A percentile compares a stretch with the other conserved stretches of the same genome.
These are phyloP conservation scores for Drosophila simulans DNA, from an alignment of 1,140 invertebrate genomes.

Conservation along the genomic window DNA sequence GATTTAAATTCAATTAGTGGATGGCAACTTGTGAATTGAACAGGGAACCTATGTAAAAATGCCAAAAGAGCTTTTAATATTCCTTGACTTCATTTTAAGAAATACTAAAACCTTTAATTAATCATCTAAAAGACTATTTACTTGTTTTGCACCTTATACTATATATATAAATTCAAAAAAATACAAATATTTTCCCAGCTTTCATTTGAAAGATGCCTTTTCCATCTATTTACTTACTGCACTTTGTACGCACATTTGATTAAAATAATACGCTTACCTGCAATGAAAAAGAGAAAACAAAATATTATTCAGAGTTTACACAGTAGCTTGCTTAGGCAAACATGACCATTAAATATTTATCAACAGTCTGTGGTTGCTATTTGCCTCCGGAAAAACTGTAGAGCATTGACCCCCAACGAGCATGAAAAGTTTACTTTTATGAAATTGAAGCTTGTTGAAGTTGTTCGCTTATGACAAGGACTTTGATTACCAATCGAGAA, in stretches of 20 bases:
- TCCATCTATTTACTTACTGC: not conserved
- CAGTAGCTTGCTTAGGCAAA: slow-evolving; percentile 24
- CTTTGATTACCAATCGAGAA: slow-evolving; percentile 46
- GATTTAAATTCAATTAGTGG: slow-evolving; percentile 67
- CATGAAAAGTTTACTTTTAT: not conserved
- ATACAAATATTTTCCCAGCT: not conserved
- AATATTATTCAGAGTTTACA: slow-evolving; percentile 24
- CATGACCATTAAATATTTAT: slow-evolving; percentile 36
- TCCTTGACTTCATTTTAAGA: not conserved
- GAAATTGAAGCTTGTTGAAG: slow-evolving; percentile 13
- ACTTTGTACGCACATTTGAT: not conserved
- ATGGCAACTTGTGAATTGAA: slow-evolving; percentile 6
- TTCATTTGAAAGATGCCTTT: not conserved
- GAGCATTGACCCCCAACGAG: not conserved
- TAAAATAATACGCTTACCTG: slow-evolving; percentile 44
- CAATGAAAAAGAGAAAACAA: slow-evolving; percentile 29
- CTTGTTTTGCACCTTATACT: too few relatives aligned
- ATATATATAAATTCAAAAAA: too few relatives aligned
- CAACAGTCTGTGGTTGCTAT: slow-evolving; percentile 9
- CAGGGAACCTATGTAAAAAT: slow-evolving; percentile 2
- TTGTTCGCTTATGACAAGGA: slow-evolving; percentile 5
- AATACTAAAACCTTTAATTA: not conserved
- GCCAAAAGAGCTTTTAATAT: slow-evolving; percentile 8
- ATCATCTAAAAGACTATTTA: too few relatives aligned
- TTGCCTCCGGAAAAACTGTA: not conserved